Percentiles rank a stretch among this genome's conserved stretches.
Conservation (phyloP, 2,888 invertebrate genomes). For the Tipula helvola region DNA sequence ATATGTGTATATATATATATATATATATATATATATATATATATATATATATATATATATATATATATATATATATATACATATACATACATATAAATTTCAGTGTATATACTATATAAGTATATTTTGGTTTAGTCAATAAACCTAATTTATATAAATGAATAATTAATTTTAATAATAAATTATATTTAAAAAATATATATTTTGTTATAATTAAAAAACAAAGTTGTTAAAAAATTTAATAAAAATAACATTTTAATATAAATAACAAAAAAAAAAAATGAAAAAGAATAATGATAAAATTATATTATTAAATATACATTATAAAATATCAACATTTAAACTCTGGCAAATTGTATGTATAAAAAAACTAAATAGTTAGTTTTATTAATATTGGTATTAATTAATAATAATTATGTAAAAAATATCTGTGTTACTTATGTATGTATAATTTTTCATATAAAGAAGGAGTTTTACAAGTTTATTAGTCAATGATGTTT, state of each 20-base stretch:
- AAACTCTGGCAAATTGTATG: background rate
- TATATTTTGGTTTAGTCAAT: background rate
- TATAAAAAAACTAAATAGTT: constrained; percentile 4
- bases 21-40: background rate
- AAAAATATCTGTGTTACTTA: background rate
- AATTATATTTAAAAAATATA: background rate
- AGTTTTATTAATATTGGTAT: constrained; percentile 4
- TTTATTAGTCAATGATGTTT: background rate
- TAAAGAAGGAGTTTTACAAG: background rate
- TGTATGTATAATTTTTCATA: background rate
- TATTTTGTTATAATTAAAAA: background rate
- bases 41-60: background rate
- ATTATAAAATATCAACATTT: constrained; percentile 4
- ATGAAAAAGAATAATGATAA: background rate
- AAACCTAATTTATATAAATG: background rate
- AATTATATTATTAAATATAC: background rate
- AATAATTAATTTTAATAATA: background rate
- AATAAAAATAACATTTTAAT: constrained; percentile 4
- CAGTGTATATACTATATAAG: background rate
- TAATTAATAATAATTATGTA: background rate
- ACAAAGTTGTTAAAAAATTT: background rate
- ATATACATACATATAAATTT: background rate
- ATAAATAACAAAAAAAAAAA: background rate
- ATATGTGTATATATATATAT: background rate
- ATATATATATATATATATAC: background rate